phyloP scores from a whole-genome alignment of 64 coral and sea anemone species.

The Acropora yongei region DNA sequence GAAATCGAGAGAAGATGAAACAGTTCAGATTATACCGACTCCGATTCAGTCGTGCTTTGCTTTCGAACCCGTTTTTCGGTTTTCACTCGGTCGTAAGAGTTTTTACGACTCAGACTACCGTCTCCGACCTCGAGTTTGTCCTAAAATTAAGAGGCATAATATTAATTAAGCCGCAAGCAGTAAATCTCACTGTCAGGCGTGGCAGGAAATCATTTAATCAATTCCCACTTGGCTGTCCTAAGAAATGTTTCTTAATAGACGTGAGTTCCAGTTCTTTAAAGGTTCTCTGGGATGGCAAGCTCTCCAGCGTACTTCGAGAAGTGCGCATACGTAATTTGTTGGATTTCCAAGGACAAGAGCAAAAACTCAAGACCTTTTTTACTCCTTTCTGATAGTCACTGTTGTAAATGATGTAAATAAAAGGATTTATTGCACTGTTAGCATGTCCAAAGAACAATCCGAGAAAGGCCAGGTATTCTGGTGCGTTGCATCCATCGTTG shows the following conservation, averaged over 20 bases:
- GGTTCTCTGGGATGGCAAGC: background rate
- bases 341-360: background rate
- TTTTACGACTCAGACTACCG: too few species aligned
- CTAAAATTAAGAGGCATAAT: too few species aligned
- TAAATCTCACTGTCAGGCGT: too few species aligned
- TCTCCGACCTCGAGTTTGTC: too few species aligned
- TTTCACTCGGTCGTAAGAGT: too few species aligned
- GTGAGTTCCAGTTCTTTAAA: conserved; percentile 20
- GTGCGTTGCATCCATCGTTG: background rate
- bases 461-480: conserved; percentile 45
- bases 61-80: too few species aligned
- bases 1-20: too few species aligned
- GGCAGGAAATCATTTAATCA: too few species aligned
- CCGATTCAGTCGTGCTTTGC: too few species aligned
- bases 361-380: background rate
- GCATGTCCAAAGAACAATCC: conserved; percentile 56
- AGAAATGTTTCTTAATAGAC: background rate
- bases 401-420: conserved; percentile 59
- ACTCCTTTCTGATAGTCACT: conserved; percentile 31
- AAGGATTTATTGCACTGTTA: conserved; percentile 54
- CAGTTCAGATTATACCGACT: too few species aligned
- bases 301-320: background rate
- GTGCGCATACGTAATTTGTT: conserved; percentile 8
- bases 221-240: too few species aligned
- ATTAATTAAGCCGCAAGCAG: too few species aligned